Percentiles rank a stretch among this genome's conserved stretches.
phyloP scores from a whole-genome alignment of 2,797 vertebrate species.

The Mormyrops boulengeri region DNA sequence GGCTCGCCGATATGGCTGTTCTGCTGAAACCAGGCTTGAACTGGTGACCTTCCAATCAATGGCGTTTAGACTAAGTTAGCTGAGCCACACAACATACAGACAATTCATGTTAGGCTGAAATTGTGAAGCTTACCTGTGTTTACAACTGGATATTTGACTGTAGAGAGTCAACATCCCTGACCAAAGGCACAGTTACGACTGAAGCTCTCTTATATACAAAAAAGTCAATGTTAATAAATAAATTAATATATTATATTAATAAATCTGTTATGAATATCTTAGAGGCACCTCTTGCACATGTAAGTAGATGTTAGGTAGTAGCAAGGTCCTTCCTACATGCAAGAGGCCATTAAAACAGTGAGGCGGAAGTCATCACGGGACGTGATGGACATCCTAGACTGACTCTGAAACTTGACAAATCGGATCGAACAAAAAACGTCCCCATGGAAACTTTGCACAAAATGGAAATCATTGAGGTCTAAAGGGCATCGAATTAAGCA shows the following conservation, averaged over 20 bases:
- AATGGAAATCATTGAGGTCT: not conserved
- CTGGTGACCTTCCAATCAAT: not conserved
- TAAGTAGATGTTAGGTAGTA: not conserved
- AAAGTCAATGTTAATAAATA: not conserved
- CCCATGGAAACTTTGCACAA: not conserved
- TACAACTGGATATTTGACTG: not conserved
- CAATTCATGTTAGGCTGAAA: not conserved
- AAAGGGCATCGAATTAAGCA: not conserved
- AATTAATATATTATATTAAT: not conserved
- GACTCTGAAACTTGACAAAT: not conserved
- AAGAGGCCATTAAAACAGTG: not conserved
- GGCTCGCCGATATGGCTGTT: not conserved
- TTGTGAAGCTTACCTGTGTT: not conserved
- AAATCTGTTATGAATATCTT: not conserved
- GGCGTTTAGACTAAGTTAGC: not conserved
- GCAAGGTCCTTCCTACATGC: not conserved
- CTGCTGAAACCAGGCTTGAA: not conserved
- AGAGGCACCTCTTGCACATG: not conserved
- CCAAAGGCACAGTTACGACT: not conserved
- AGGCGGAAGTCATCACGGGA: not conserved
- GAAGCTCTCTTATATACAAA: not conserved
- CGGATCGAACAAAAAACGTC: not conserved
- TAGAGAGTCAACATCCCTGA: not conserved
- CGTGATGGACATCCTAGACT: not conserved
- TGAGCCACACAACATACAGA: not conserved